Evolutionary conservation across 2,113 vertebrate species (phyloP), one percentile per base, ranked within the genome.

Genomic region (Petroica traversi): DNA sequence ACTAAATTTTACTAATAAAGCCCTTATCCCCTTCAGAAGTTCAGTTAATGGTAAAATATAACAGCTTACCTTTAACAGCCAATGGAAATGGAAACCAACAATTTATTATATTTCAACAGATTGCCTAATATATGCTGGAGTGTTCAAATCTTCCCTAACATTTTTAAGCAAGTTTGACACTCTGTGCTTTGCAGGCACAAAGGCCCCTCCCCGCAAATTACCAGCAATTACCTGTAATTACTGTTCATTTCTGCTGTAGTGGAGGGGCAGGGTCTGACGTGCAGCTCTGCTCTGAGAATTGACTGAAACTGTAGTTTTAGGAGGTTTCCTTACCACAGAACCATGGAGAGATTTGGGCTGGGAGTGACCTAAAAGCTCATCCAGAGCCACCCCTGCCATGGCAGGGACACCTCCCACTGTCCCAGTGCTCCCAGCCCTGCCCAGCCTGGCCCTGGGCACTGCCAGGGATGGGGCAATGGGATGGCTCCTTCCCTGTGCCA

Each of bases 241-340:
- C 67, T 69, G n/a, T 8, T 72, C 31, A 34, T 46, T 63, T 46
- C 59, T 64, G 45, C 40, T 55, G 49, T 1, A 29, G 29, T 16
- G 22, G 23, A 69, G 34, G 40, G 57, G 55, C 51, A n/a, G 2
- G 7, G 57, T 26, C 34, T 69, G 57, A 55, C 10, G 9, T 6
- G 8, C 55, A 24, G 28, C 3, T 80, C 58, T 5, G 2, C 28
- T 24, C 4, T n/a, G 36, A 8, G 3, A 63, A 68, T 23, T 46
- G 69, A 38, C 28, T 33, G 43, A 13, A 19, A 8, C 2, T 0
- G 1, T 2, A 7, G 11, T 20, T 73, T 36, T 19, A 24, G 33
- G 69, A 64, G 20, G n/a, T 84, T 85, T 58, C 18, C 38, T 63
- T 29, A 19, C 46, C n/a, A 40, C 23, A 54, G 55, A 69, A 46